Evolutionary conservation across 2,797 vertebrate species (phyloP).

Genomic region (Natrix natrix): DNA sequence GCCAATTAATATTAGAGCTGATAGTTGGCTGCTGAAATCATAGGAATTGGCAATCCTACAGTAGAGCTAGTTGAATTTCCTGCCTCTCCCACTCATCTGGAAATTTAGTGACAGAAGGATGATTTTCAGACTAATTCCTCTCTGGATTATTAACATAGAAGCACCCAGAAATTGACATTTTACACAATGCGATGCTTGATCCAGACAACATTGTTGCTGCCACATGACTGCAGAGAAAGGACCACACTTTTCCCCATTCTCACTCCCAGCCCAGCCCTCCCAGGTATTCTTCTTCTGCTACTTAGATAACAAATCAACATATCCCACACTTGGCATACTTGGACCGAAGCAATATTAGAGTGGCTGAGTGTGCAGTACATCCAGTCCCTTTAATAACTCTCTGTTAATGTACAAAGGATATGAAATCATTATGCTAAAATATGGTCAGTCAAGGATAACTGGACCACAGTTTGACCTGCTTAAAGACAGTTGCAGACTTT

Average conservation of each 20-base stretch:
- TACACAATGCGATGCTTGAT: slow-evolving; percentile 59
- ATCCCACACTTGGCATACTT: slow-evolving; percentile 20
- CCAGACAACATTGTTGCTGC: slow-evolving; percentile 47
- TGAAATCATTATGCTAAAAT: slow-evolving; percentile 26
- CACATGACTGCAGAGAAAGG: not conserved
- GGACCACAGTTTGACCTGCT: slow-evolving; percentile 3
- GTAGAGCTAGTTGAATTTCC: slow-evolving; percentile 37
- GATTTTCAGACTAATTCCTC: slow-evolving; percentile 59
- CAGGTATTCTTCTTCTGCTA: slow-evolving; percentile 21
- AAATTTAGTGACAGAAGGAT: slow-evolving; percentile 67
- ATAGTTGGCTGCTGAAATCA: slow-evolving; percentile 44
- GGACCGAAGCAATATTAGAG: not conserved
- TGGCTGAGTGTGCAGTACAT: not conserved
- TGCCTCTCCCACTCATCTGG: slow-evolving; percentile 39
- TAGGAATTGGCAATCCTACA: slow-evolving; percentile 50
- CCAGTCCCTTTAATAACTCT: slow-evolving; percentile 3
- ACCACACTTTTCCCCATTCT: not conserved
- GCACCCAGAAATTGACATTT: slow-evolving; percentile 62
- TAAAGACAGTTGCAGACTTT: not conserved
- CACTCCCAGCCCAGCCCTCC: not conserved
- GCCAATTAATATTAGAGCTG: slow-evolving; percentile 40
- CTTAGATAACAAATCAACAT: slow-evolving; percentile 34
- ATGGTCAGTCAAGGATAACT: slow-evolving; percentile 8
- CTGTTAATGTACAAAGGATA: not conserved
- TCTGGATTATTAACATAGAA: slow-evolving; percentile 57